Percentiles rank a stretch among this genome's conserved stretches.
Evolutionary conservation across 1,140 invertebrate genomes (phyloP).

Genomic region (Triops cancriformis): DNA sequence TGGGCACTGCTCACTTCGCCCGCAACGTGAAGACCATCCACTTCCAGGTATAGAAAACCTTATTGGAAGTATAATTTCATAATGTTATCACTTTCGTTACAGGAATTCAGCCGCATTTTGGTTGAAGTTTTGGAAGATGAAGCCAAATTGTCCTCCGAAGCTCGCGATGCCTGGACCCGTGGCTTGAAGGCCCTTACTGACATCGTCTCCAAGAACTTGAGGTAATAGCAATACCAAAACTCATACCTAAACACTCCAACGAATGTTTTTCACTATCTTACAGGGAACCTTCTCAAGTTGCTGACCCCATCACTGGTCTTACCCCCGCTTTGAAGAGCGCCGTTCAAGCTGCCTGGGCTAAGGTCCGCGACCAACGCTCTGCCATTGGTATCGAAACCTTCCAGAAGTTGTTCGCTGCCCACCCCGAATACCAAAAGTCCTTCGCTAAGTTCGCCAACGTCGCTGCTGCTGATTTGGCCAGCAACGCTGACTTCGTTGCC

Average conservation of each 20-base stretch:
- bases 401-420: constrained; percentile 49
- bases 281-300: constrained; percentile 8
- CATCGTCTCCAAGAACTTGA: constrained; percentile 19
- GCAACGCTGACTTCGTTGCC: constrained; percentile 6
- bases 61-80: background rate
- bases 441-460: constrained; percentile 40
- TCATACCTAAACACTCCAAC: background rate
- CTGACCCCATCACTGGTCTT: background rate
- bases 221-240: background rate
- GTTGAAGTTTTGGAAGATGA: background rate
- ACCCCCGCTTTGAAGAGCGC: background rate
- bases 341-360: constrained; percentile 3
- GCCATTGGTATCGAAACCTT: background rate
- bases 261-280: background rate
- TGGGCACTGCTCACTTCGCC: constrained; percentile 24
- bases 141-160: constrained; percentile 7
- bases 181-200: constrained; percentile 2
- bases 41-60: constrained; percentile 15
- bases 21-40: constrained; percentile 7
- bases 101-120: background rate
- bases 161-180: constrained; percentile 19
- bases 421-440: constrained; percentile 51
- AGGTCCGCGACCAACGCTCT: background rate
- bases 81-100: background rate
- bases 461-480: background rate